phyloP scores from a whole-genome alignment of 2,888 invertebrate genomes.

The Hirtodrosophila alboralis region DNA sequence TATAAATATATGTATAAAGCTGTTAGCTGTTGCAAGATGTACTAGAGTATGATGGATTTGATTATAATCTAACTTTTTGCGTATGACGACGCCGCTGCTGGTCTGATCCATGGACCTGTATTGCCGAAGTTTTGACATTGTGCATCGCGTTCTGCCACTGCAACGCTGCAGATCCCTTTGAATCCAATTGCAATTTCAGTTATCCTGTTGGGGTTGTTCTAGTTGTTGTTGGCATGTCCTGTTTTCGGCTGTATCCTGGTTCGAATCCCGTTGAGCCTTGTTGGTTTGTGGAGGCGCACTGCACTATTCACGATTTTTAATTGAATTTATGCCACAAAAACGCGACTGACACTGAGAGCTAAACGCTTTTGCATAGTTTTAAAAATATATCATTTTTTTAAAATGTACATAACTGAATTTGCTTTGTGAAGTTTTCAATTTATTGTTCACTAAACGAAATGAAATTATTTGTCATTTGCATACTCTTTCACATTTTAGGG shows the following conservation, averaged over 20 bases:
- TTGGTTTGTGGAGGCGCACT: not conserved
- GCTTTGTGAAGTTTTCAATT: conserved; percentile 3
- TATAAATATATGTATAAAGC: too few species aligned
- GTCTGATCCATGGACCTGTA: conserved; percentile 88
- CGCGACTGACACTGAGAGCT: not conserved
- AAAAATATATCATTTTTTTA: not conserved
- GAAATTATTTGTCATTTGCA: not conserved
- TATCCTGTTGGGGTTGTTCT: not conserved
- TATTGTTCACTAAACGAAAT: conserved; percentile 7
- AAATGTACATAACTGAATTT: conserved; percentile 1
- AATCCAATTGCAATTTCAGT: conserved; percentile 10
- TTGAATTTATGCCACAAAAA: conserved; percentile 9
- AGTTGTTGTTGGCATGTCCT: not conserved
- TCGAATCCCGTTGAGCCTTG: too few species aligned
- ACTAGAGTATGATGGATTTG: conserved; percentile 10
- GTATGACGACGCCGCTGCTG: conserved; percentile 80
- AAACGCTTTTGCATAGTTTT: conserved; percentile 9
- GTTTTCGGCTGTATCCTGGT: not conserved
- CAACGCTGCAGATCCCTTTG: conserved; percentile 57
- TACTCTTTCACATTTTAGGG: conserved; percentile 16
- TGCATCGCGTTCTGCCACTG: conserved; percentile 85
- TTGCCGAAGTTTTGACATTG: conserved; percentile 91
- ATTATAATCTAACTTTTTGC: conserved; percentile 82
- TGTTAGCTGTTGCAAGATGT: conserved; percentile 1
- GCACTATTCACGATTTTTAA: conserved; percentile 6